Evolutionary conservation across 2,113 vertebrate species (phyloP).

Genomic region (Boulengeromyrus knoepffleri): DNA sequence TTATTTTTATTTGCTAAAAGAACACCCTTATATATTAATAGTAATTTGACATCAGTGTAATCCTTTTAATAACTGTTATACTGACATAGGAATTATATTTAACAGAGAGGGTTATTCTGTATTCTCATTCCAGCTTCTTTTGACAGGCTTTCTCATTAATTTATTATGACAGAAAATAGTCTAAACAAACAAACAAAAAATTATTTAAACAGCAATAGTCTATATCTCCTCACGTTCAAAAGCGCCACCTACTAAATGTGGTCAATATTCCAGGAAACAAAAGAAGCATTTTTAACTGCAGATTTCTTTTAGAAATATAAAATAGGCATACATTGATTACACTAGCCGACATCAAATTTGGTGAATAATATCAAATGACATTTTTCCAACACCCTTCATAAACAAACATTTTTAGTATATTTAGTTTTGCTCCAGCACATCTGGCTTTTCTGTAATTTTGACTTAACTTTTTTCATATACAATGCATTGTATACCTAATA

Average conservation of each 20-base stretch:
- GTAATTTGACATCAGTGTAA: neutral
- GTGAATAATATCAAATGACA: too few relatives aligned
- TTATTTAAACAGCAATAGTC: neutral
- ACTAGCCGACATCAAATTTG: too few relatives aligned
- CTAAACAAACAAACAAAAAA: neutral
- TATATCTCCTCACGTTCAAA: neutral
- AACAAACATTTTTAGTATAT: too few relatives aligned
- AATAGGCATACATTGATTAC: neutral
- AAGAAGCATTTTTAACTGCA: neutral
- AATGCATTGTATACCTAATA: too few relatives aligned
- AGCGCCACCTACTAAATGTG: neutral
- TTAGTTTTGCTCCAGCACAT: too few relatives aligned
- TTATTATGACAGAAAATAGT: neutral
- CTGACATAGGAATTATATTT: neutral
- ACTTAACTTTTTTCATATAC: too few relatives aligned
- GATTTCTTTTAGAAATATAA: neutral
- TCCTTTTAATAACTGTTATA: neutral
- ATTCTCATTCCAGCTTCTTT: neutral
- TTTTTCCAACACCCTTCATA: too few relatives aligned
- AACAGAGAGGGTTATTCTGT: neutral
- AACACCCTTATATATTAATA: neutral
- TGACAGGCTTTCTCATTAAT: neutral
- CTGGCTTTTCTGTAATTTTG: too few relatives aligned
- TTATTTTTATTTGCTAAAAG: neutral
- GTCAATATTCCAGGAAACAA: neutral